Evolutionary conservation across 2,797 vertebrate genomes (phyloP).

Genomic region (Leuciscus waleckii): DNA sequence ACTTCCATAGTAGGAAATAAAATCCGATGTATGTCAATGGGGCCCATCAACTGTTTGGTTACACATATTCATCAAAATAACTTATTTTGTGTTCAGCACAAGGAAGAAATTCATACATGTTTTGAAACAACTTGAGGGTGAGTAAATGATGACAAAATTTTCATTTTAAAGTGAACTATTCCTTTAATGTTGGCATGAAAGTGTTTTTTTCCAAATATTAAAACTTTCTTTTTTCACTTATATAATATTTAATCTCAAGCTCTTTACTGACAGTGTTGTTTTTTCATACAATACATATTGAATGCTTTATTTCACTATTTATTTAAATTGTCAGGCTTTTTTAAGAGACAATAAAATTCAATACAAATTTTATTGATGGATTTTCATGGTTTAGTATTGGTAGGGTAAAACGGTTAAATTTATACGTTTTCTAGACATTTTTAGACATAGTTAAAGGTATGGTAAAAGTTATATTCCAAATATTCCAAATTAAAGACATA

Average conservation of each 20-base stretch:
- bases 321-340: neutral
- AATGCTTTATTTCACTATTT: neutral
- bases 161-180: too few species aligned
- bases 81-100: too few species aligned
- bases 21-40: too few species aligned
- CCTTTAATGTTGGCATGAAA: too few species aligned
- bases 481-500: neutral
- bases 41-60: too few species aligned
- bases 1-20: too few species aligned
- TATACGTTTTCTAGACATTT: neutral
- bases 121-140: too few species aligned
- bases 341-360: too few species aligned
- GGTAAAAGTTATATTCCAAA: neutral
- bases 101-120: too few species aligned
- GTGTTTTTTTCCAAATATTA: neutral
- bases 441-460: neutral
- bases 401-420: neutral
- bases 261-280: neutral
- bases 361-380: neutral
- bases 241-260: neutral
- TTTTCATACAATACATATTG: neutral
- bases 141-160: too few species aligned
- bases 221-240: neutral
- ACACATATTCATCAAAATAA: too few species aligned
- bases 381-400: neutral